Conservation (phyloP, 1,140 invertebrate genomes). For the Diuraphis noxia region DNA sequence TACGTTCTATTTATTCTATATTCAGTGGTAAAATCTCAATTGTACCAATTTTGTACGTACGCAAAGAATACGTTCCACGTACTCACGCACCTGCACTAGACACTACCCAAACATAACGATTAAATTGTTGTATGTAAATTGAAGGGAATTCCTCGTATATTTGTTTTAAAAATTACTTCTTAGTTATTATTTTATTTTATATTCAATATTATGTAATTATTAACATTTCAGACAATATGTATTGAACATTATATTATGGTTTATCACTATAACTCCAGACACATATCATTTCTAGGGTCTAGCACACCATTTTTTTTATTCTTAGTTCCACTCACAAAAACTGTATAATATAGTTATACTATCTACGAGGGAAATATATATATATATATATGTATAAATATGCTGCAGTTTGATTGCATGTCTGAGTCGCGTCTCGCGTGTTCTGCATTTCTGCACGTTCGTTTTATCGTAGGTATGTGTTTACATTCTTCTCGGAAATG, state of each 20-base stretch:
- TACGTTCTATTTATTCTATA: not conserved
- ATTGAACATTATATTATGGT: no score
- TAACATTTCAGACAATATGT: no score
- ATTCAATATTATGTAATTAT: no score
- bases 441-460: not conserved
- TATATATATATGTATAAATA: not conserved
- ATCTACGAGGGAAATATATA: no score
- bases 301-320: no score
- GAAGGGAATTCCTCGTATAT: not conserved
- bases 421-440: not conserved
- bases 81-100: not conserved
- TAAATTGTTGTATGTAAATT: not conserved
- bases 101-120: not conserved
- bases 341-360: no score
- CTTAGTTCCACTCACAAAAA: no score
- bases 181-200: no score
- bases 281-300: no score
- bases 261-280: no score
- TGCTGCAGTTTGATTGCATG: not conserved
- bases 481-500: not conserved
- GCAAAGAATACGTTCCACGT: not conserved
- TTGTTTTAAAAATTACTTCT: not conserved
- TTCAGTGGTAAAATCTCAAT: not conserved
- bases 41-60: not conserved
- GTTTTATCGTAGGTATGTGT: not conserved